A percentile compares a stretch with the other conserved stretches of the same genome.
These are phyloP conservation scores for Pristis pectinata DNA, from an alignment of 2,797 vertebrate species.

Conservation along the genomic window DNA sequence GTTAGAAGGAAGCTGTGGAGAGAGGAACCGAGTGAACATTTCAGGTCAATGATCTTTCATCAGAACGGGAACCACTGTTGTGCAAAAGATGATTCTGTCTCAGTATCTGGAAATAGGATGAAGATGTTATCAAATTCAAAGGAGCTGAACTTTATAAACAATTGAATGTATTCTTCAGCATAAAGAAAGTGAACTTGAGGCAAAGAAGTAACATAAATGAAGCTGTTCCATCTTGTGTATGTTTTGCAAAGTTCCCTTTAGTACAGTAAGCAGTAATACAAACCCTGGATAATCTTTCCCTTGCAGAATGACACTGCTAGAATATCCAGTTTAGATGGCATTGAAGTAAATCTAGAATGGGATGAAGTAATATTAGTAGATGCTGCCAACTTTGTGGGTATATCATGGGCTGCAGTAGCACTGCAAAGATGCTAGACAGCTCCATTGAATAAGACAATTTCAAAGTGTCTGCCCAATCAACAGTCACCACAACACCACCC, in stretches of 20 bases:
- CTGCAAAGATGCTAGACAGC: not conserved
- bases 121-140: not conserved
- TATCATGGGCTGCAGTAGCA: not conserved
- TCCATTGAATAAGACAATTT: not conserved
- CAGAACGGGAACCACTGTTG: not conserved
- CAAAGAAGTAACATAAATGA: not conserved
- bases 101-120: not conserved
- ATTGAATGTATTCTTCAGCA: not conserved
- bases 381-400: not conserved
- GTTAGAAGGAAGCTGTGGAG: no score
- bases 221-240: not conserved
- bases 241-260: not conserved
- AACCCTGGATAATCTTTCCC: no score
- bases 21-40: no score
- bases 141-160: not conserved
- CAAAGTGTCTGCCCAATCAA: not conserved
- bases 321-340: not conserved
- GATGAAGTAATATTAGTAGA: not conserved
- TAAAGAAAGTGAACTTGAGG: not conserved
- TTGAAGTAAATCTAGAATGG: no score
- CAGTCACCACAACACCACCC: no score
- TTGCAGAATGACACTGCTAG: not conserved
- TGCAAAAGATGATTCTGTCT: not conserved
- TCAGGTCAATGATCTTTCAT: not conserved
- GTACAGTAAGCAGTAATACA: not conserved